These are phyloP conservation scores for Lithodes maja DNA, from an alignment of 2,888 invertebrate genomes.

Conservation along the genomic window DNA sequence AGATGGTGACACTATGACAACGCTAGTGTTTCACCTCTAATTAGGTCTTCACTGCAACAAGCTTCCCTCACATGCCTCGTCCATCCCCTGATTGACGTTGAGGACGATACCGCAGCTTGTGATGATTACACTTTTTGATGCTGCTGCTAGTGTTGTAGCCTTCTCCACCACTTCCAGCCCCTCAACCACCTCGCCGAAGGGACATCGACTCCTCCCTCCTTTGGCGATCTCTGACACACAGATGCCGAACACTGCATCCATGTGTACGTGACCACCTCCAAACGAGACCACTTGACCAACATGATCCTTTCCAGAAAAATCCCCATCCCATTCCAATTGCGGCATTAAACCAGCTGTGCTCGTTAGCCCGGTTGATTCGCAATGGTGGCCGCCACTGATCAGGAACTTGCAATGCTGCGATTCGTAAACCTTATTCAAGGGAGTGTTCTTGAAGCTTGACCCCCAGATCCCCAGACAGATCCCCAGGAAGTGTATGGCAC, in stretches of 20 bases:
- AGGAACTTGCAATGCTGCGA: constrained; percentile 6
- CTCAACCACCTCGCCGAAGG: constrained; percentile 7
- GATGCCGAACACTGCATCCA: constrained; percentile 22
- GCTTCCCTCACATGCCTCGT: too few species aligned
- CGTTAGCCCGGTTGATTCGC: neutral
- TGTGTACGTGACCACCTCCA: neutral
- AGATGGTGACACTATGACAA: too few species aligned
- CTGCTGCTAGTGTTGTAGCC: neutral
- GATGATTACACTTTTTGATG: too few species aligned
- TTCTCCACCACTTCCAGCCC: neutral
- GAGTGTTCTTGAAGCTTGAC: neutral
- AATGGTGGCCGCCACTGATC: neutral
- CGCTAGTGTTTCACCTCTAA: too few species aligned
- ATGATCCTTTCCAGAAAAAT: neutral
- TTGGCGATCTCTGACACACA: neutral
- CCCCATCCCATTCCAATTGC: constrained; percentile 15
- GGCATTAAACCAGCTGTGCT: neutral
- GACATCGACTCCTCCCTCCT: constrained; percentile 15
- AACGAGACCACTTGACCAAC: constrained; percentile 14
- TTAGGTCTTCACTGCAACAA: too few species aligned
- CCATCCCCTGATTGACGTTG: too few species aligned
- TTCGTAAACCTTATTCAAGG: neutral
- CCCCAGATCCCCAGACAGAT: constrained; percentile 22
- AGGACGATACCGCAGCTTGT: too few species aligned
- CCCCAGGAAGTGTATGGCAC: constrained; percentile 15